These are phyloP conservation scores for Indri indri DNA, from an alignment of 2,113 vertebrate species.

Conservation along the genomic window DNA sequence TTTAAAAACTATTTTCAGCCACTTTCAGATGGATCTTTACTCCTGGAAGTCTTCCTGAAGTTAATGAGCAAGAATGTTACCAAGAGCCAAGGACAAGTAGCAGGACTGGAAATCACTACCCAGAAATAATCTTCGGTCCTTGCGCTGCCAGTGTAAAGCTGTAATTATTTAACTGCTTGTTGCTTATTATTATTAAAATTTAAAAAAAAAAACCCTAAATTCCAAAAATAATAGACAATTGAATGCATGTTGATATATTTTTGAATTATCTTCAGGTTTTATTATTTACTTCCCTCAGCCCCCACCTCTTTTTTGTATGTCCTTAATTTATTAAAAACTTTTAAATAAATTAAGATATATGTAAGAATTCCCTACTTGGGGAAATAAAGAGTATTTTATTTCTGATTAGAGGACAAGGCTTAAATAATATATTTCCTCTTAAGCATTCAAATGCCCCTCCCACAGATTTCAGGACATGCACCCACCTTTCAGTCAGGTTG, in stretches of 20 bases:
- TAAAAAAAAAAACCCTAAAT: not conserved
- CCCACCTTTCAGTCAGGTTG: too few relatives aligned
- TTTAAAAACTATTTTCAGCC: constrained; percentile 11
- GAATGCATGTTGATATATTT: not conserved
- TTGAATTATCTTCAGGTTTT: not conserved
- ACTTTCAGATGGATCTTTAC: constrained; percentile 26
- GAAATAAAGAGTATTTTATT: not conserved
- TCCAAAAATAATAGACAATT: not conserved
- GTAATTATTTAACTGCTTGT: not conserved
- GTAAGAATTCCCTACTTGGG: not conserved
- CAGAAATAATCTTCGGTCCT: not conserved
- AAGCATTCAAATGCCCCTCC: not conserved
- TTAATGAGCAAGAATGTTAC: constrained; percentile 4
- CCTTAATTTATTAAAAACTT: not conserved
- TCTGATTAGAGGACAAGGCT: not conserved
- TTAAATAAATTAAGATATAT: not conserved
- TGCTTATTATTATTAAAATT: not conserved
- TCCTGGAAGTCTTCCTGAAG: constrained; percentile 36
- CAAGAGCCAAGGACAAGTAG: not conserved
- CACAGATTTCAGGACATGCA: not conserved
- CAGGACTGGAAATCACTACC: not conserved
- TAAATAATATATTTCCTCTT: not conserved
- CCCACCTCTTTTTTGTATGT: not conserved
- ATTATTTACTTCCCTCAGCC: not conserved
- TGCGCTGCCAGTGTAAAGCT: not conserved